phyloP scores from a whole-genome alignment of 2,888 invertebrate genomes.

The Bibio marci region DNA sequence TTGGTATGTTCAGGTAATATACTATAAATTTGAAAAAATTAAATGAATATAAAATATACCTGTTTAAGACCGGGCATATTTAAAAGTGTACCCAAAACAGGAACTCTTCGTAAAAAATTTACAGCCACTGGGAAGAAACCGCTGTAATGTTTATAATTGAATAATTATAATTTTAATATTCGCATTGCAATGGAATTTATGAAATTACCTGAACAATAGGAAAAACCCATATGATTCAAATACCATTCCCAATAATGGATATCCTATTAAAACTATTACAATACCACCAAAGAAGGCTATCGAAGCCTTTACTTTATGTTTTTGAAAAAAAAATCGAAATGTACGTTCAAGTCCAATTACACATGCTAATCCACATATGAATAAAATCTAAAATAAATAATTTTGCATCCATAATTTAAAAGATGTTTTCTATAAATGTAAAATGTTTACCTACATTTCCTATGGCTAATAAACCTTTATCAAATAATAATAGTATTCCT shows the following conservation, averaged over 20 bases:
- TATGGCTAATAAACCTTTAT: slow-evolving; percentile 93
- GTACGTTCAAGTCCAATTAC: slow-evolving; percentile 93
- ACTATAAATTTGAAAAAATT: neutral
- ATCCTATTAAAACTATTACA: slow-evolving; percentile 78
- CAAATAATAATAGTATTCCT: slow-evolving; percentile 84
- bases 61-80: slow-evolving; percentile 79
- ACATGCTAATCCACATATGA: slow-evolving; percentile 85
- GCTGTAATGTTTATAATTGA: slow-evolving; percentile 37
- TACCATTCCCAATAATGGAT: slow-evolving; percentile 92
- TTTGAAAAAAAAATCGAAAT: slow-evolving; percentile 93
- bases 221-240: slow-evolving; percentile 95
- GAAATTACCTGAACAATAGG: slow-evolving; percentile 52
- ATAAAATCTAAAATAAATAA: slow-evolving; percentile 59
- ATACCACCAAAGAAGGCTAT: slow-evolving; percentile 87
- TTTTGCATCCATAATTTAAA: neutral
- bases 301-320: slow-evolving; percentile 84
- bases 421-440: slow-evolving; percentile 5
- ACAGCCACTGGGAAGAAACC: slow-evolving; percentile 95
- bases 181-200: slow-evolving; percentile 3
- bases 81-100: slow-evolving; percentile 74
- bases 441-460: slow-evolving; percentile 73
- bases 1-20: neutral
- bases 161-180: slow-evolving; percentile 9
- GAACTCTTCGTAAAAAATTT: slow-evolving; percentile 86
- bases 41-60: slow-evolving; percentile 32